Conservation (phyloP, 2,797 vertebrate species). For the Clarias fuscus region DNA sequence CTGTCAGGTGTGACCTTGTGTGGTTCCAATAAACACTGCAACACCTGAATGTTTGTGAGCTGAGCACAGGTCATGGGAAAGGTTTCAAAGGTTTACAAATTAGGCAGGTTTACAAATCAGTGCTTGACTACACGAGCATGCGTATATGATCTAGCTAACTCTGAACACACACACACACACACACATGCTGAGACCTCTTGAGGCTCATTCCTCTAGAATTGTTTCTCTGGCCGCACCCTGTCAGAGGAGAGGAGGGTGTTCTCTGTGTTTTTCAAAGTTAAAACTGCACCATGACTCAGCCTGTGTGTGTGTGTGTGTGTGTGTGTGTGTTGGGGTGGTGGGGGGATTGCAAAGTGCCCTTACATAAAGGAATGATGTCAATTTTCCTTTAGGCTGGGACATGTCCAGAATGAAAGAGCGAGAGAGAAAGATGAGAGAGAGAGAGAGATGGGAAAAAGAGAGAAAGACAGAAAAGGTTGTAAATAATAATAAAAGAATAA, state of each 20-base stretch:
- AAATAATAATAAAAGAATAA: slow-evolving; percentile 17
- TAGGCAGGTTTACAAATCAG: background rate
- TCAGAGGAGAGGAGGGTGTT: slow-evolving; percentile 42
- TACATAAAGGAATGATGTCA: slow-evolving; percentile 49
- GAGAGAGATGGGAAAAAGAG: background rate
- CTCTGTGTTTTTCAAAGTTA: slow-evolving; percentile 37
- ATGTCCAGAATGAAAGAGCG: slow-evolving; percentile 26
- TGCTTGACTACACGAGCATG: background rate
- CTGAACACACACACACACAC: slow-evolving; percentile 9
- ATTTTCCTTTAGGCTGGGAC: slow-evolving; percentile 52
- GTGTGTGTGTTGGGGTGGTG: background rate
- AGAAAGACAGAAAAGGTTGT: slow-evolving; percentile 16
- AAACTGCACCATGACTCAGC: slow-evolving; percentile 50
- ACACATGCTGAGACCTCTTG: slow-evolving; percentile 26
- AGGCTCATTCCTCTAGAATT: slow-evolving; percentile 46
- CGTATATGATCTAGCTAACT: background rate
- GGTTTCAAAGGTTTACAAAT: slow-evolving; percentile 20
- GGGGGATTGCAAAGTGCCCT: slow-evolving; percentile 29
- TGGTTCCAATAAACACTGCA: background rate
- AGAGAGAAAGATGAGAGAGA: slow-evolving; percentile 4
- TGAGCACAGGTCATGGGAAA: background rate
- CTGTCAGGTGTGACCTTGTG: slow-evolving; percentile 8
- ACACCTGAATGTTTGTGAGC: background rate
- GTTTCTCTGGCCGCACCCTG: slow-evolving; percentile 51
- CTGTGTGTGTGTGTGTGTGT: slow-evolving; percentile 24